phyloP scores from a whole-genome alignment of 2,113 vertebrate species.

The Promerops cafer region DNA sequence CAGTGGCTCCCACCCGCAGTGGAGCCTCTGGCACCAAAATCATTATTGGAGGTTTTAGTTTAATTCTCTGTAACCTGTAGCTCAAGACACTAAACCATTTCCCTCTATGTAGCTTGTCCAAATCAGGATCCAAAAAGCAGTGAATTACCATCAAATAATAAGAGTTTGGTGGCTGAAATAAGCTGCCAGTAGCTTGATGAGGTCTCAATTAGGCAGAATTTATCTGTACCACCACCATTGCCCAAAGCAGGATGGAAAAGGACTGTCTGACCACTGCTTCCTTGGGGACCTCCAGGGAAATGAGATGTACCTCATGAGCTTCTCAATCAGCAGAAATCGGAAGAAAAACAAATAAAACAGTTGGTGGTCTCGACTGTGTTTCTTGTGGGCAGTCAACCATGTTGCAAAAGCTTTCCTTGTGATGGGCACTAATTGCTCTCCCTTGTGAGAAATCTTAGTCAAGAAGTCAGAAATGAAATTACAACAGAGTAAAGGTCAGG shows the following conservation, averaged over 20 bases:
- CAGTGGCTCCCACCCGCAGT: neutral
- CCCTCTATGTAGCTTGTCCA: neutral
- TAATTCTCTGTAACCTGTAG: neutral
- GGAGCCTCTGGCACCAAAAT: neutral
- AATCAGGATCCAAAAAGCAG: neutral
- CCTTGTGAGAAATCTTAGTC: neutral
- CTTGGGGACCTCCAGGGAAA: neutral
- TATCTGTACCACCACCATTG: neutral
- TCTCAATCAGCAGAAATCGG: conserved; percentile 39
- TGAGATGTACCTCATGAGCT: conserved; percentile 14
- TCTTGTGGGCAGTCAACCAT: conserved; percentile 19
- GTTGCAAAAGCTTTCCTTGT: conserved; percentile 17
- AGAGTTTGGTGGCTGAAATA: neutral
- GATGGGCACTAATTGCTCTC: conserved; percentile 15
- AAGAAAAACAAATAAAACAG: conserved; percentile 51
- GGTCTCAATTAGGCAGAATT: neutral
- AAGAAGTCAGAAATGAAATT: neutral
- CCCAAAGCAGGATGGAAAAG: neutral
- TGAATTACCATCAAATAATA: neutral
- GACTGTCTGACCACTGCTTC: neutral
- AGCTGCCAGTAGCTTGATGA: neutral
- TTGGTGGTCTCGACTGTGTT: conserved; percentile 28
- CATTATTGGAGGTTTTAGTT: neutral
- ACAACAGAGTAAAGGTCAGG: neutral
- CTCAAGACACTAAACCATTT: neutral